Evolutionary conservation across 1,140 invertebrate species (phyloP).

Genomic region (Drosophila sulfurigaster): DNA sequence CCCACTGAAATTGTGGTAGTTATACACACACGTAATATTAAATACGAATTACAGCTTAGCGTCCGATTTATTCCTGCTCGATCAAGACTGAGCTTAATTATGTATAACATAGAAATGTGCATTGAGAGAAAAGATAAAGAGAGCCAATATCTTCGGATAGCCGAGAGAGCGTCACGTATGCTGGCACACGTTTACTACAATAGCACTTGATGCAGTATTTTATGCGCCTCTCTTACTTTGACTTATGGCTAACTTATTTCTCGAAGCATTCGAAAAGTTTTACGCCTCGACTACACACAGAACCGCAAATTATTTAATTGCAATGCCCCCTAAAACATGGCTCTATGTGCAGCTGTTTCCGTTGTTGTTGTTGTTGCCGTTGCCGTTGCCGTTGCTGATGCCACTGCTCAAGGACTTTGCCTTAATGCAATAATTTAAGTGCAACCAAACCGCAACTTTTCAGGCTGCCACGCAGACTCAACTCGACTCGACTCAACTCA

Average conservation of each 20-base stretch:
- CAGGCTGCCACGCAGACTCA: slow-evolving; percentile 55
- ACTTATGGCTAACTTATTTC: slow-evolving; percentile 64
- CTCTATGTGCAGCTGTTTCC: slow-evolving; percentile 3
- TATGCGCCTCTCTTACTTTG: slow-evolving; percentile 21
- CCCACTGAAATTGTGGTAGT: no score
- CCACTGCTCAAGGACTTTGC: slow-evolving; percentile 65
- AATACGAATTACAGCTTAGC: no score
- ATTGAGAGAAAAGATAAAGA: no score
- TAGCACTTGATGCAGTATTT: slow-evolving; percentile 48
- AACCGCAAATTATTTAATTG: slow-evolving; percentile 83
- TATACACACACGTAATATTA: no score
- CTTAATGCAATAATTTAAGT: slow-evolving; percentile 81
- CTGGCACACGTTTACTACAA: no score
- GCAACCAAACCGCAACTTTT: slow-evolving; percentile 77
- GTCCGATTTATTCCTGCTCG: no score
- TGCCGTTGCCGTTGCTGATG: slow-evolving; percentile 36
- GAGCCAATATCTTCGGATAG: no score
- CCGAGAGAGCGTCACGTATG: no score
- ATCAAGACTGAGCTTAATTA: no score
- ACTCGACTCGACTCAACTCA: slow-evolving; percentile 33
- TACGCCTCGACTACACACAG: slow-evolving; percentile 60
- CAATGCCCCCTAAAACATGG: slow-evolving; percentile 58
- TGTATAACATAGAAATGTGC: no score
- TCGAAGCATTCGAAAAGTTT: slow-evolving; percentile 61
- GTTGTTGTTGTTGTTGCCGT: slow-evolving; percentile 31